Base-by-base conservation (phyloP, 2,797 vertebrate genomes). In the Gymnothorax reevesii region DNA sequence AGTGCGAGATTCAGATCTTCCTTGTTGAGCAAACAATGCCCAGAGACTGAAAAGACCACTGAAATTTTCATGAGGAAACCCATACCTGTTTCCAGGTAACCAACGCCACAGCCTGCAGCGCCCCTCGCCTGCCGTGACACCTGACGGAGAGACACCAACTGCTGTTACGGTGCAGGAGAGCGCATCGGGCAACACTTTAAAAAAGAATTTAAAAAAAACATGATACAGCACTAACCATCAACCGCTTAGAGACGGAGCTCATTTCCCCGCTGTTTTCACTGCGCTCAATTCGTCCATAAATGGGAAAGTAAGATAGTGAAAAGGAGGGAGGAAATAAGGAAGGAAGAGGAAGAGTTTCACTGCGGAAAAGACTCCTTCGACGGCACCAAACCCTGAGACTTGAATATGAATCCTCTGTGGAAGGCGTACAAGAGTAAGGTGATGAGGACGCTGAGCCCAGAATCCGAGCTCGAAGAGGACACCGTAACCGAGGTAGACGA, bases 401-500 rank as follows among this genome's bases (percentile, higher is more conserved):
- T 87, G 92, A 62, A 54, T 0, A 99, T 99, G 98, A 98, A 97
- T 94, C 98, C 98, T 4, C 89, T 98, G 93, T 99, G 98, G 97
- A 97, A 97, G 92, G 90, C 95, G 62, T 99, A 98, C 90, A 99
- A 97, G 93, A 96, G 96, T 95, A 99, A 99, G 91, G 97, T 99
- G 92, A 93, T 99, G 93, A 98, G 98, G 95, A 98, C 96, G 17
- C 91, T 99, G 25, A 97, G 96, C 87, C 96, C 96, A 0, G 95
- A 98, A 4, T 92, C 93, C 15, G 95, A 98, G 5, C 92, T 93
- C 15, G 96, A 97, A 42, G 97, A 97, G 86, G 96, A 93, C 0
- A 85, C 94, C n/a, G 93, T 93, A 7, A 97, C 98, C 71, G 97
- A 99, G 98, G 98, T 99, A 95, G 60, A 83, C 60, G n/a, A 10